Evolutionary conservation across 2,888 invertebrate genomes (phyloP).

Genomic region (Cybosia mesomella): DNA sequence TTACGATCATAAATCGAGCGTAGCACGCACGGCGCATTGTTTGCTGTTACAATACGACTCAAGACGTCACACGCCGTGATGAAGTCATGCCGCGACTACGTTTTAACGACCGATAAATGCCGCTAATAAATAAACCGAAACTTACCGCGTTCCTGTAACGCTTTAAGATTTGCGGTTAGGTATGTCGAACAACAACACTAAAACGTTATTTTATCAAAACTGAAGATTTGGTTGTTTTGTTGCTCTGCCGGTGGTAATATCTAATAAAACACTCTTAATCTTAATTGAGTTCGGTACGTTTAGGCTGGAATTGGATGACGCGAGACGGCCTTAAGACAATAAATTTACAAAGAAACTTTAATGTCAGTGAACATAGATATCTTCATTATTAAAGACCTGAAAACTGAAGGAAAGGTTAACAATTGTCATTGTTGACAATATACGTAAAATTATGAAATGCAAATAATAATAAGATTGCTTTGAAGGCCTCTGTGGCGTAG

Average conservation of each 20-base stretch:
- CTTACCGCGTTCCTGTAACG: slow-evolving; percentile 49
- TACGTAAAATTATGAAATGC: too few relatives aligned
- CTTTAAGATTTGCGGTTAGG: slow-evolving; percentile 44
- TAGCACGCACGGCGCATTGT: slow-evolving; percentile 67
- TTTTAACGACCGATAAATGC: slow-evolving; percentile 74
- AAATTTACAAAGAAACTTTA: not conserved
- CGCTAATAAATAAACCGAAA: slow-evolving; percentile 65
- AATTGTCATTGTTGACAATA: too few relatives aligned
- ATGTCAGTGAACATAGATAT: not conserved
- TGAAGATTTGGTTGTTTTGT: not conserved
- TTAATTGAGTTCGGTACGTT: not conserved
- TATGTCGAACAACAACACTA: slow-evolving; percentile 30
- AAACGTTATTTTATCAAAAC: slow-evolving; percentile 8
- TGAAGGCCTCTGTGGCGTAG: too few relatives aligned
- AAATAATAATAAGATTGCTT: too few relatives aligned
- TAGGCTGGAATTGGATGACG: not conserved
- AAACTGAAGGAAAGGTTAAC: too few relatives aligned
- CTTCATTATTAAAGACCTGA: too few relatives aligned
- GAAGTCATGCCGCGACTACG: slow-evolving; percentile 58
- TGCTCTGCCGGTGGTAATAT: not conserved
- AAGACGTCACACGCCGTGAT: slow-evolving; percentile 63
- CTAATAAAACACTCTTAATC: not conserved
- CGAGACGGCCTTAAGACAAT: not conserved
- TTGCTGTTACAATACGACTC: slow-evolving; percentile 68
- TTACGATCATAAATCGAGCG: slow-evolving; percentile 62